Evolutionary conservation across 2,797 vertebrate species (phyloP).

Genomic region (Paratrypauchen microcephalus): DNA sequence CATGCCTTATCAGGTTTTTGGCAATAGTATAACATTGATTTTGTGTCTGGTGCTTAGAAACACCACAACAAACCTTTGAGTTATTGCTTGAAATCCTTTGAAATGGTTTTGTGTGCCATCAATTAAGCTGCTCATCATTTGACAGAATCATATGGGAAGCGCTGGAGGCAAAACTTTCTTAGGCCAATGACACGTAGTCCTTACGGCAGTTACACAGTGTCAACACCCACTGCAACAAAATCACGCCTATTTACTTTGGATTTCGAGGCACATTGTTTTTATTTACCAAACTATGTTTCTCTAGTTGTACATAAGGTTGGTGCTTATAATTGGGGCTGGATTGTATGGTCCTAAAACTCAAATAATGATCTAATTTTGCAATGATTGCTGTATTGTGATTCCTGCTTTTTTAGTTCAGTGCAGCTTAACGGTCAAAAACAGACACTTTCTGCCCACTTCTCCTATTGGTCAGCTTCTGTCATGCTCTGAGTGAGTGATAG

Average conservation of each 20-base stretch:
- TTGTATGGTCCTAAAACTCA: too few relatives aligned
- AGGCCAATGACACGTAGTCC: background rate
- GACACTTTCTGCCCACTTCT: too few relatives aligned
- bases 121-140: constrained; percentile 6
- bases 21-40: constrained; percentile 8
- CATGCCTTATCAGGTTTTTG: constrained; percentile 13
- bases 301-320: too few relatives aligned
- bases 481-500: too few relatives aligned
- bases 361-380: too few relatives aligned
- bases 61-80: constrained; percentile 14
- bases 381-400: too few relatives aligned
- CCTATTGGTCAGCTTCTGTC: too few relatives aligned
- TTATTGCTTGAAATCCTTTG: background rate
- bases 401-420: too few relatives aligned
- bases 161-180: background rate
- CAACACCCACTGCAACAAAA: background rate
- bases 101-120: constrained; percentile 6
- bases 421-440: too few relatives aligned
- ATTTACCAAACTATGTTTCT: too few relatives aligned
- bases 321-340: too few relatives aligned
- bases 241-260: background rate
- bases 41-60: constrained; percentile 20
- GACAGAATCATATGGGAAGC: constrained; percentile 14
- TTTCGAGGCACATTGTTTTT: too few relatives aligned
- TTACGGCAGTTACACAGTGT: background rate